Percentiles rank a stretch among this genome's conserved stretches.
Conservation (phyloP, 2,888 invertebrate species). For the Cephus rjabovi region DNA sequence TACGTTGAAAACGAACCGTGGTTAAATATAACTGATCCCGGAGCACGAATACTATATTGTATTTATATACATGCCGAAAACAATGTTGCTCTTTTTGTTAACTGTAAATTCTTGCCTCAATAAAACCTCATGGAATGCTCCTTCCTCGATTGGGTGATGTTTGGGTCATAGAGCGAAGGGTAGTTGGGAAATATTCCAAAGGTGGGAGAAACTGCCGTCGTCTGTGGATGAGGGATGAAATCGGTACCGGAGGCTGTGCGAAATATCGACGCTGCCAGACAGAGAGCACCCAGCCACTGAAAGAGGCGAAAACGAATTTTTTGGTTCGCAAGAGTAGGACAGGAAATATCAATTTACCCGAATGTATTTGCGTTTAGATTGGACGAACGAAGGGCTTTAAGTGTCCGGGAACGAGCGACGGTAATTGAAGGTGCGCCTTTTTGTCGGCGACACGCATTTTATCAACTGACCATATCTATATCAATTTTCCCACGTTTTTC, state of each 20-base stretch:
- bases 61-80: background rate
- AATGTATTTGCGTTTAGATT: background rate
- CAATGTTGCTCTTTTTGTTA: background rate
- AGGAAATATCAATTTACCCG: background rate
- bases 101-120: background rate
- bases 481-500: background rate
- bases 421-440: background rate
- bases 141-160: background rate
- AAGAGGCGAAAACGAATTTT: background rate
- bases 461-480: background rate
- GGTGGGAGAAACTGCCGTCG: background rate
- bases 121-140: background rate
- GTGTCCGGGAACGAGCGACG: background rate
- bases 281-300: background rate
- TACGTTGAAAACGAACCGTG: background rate
- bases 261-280: background rate
- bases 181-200: background rate
- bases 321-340: background rate
- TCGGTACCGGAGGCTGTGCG: background rate
- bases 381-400: background rate
- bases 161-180: background rate
- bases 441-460: background rate
- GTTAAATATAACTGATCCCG: background rate
- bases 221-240: background rate
- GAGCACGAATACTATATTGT: background rate